Evolutionary conservation across 1,140 invertebrate genomes (phyloP).

Genomic region (Drosophila pandora): DNA sequence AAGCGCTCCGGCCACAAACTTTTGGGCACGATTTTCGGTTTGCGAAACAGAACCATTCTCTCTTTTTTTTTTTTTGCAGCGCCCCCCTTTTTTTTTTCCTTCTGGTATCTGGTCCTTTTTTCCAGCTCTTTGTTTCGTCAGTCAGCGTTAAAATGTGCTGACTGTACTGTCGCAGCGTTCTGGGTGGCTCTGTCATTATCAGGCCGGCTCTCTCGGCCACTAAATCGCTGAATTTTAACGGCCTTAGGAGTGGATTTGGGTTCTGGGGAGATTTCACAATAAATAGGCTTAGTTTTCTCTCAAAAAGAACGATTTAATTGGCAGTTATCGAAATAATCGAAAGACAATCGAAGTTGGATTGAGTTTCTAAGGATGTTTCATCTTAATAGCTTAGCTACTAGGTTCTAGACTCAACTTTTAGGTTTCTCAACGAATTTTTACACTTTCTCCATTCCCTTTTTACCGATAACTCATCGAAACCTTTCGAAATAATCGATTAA

Average conservation of each 20-base stretch:
- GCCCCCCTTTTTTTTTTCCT: not conserved
- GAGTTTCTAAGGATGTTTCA: no score
- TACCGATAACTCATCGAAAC: not conserved
- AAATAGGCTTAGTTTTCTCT: no score
- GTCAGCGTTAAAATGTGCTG: conserved; percentile 53
- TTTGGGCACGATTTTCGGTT: conserved; percentile 65
- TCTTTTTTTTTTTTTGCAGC: not conserved
- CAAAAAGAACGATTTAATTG: not conserved
- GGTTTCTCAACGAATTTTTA: no score
- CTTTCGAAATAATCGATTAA: conserved; percentile 1
- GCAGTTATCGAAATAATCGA: conserved; percentile 2
- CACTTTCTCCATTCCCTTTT: no score
- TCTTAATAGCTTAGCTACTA: no score
- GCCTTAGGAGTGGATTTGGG: not conserved
- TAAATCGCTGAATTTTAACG: not conserved
- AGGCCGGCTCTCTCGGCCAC: conserved; percentile 1
- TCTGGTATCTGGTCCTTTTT: not conserved
- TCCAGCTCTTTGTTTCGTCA: conserved; percentile 20
- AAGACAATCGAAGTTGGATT: no score
- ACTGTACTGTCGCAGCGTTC: conserved; percentile 22
- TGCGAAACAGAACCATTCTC: conserved; percentile 36
- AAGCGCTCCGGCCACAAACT: conserved; percentile 56
- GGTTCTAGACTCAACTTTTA: no score
- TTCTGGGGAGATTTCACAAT: not conserved
- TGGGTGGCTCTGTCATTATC: conserved; percentile 38